Evolutionary conservation across 1,140 invertebrate genomes (phyloP).

Genomic region (Apolygus lucorum): DNA sequence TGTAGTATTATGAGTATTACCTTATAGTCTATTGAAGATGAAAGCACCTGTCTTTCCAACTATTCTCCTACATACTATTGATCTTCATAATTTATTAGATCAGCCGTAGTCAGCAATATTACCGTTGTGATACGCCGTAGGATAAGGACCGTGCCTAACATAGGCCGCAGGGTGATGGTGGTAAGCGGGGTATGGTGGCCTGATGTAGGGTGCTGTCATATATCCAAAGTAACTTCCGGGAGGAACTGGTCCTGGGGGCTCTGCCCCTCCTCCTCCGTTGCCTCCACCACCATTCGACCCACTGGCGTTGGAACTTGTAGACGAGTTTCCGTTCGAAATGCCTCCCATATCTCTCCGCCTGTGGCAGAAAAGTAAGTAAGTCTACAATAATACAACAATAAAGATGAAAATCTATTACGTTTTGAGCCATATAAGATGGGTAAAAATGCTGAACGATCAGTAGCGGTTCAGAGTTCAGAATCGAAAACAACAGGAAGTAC

Average conservation of each 20-base stretch:
- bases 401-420: background rate
- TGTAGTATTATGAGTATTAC: too few relatives aligned
- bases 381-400: background rate
- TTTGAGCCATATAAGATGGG: too few relatives aligned
- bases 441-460: too few relatives aligned
- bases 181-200: background rate
- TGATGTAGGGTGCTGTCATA: slow-evolving; percentile 5
- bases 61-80: too few relatives aligned
- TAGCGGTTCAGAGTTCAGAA: too few relatives aligned
- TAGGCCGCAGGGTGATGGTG: slow-evolving; percentile 14
- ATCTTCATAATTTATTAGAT: too few relatives aligned
- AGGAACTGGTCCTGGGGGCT: background rate
- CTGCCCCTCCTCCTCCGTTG: slow-evolving; percentile 11
- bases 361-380: slow-evolving; percentile 4
- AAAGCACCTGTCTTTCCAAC: too few relatives aligned
- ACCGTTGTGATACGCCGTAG: slow-evolving; percentile 28
- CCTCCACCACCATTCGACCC: slow-evolving; percentile 20
- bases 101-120: too few relatives aligned
- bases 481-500: too few relatives aligned
- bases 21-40: too few relatives aligned
- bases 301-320: slow-evolving; percentile 18
- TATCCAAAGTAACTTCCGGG: slow-evolving; percentile 20
- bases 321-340: background rate
- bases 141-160: slow-evolving; percentile 6
- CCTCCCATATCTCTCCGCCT: slow-evolving; percentile 11